Conservation (phyloP, 2,888 invertebrate genomes). For the Melanotus villosus region DNA sequence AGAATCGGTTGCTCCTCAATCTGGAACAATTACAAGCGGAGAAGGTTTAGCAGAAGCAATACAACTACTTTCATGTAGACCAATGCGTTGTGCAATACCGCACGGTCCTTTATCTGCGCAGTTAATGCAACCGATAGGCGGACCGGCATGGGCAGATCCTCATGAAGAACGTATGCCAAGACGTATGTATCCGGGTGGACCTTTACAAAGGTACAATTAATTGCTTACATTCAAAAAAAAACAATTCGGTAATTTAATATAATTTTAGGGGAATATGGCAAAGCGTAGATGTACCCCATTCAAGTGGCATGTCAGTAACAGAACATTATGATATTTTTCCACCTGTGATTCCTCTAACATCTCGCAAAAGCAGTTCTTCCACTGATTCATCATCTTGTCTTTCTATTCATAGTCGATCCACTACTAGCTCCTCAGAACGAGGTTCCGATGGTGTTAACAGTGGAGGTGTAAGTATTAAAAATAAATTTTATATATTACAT, state of each 20-base stretch:
- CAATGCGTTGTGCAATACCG: slow-evolving; percentile 65
- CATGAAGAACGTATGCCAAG: slow-evolving; percentile 67
- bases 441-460: slow-evolving; percentile 68
- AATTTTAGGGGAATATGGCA: slow-evolving; percentile 66
- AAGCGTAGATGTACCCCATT: slow-evolving; percentile 65
- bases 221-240: too few relatives aligned
- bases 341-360: slow-evolving; percentile 67
- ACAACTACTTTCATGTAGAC: slow-evolving; percentile 75
- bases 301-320: slow-evolving; percentile 64
- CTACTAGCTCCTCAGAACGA: slow-evolving; percentile 68
- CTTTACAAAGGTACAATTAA: slow-evolving; percentile 62
- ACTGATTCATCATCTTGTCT: slow-evolving; percentile 74
- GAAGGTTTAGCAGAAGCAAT: slow-evolving; percentile 79
- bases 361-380: slow-evolving; percentile 74
- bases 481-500: too few relatives aligned
- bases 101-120: slow-evolving; percentile 57
- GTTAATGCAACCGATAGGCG: slow-evolving; percentile 52
- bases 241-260: too few relatives aligned
- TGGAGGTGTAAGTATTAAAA: slow-evolving; percentile 61
- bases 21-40: slow-evolving; percentile 71
- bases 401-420: slow-evolving; percentile 73
- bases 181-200: slow-evolving; percentile 63
- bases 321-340: slow-evolving; percentile 68
- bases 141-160: slow-evolving; percentile 62
- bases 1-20: slow-evolving; percentile 49